Evolutionary conservation across 1,140 invertebrate genomes (phyloP).

Genomic region (Dolichoris vasculosae): DNA sequence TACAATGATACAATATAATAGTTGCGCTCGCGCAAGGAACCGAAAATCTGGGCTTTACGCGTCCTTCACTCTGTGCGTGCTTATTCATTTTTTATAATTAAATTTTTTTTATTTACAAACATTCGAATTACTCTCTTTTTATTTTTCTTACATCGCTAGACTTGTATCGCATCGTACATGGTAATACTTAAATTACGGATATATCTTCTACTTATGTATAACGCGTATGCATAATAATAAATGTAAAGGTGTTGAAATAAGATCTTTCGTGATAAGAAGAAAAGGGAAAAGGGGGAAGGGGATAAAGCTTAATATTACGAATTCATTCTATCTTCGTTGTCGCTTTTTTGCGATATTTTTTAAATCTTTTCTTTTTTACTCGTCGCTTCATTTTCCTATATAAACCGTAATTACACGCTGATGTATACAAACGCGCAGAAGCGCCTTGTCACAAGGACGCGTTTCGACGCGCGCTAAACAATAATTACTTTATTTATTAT

Average conservation of each 20-base stretch:
- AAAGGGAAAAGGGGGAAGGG: not conserved
- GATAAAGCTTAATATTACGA: slow-evolving; percentile 46
- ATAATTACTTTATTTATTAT: slow-evolving; percentile 75
- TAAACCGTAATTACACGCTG: slow-evolving; percentile 46
- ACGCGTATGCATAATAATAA: slow-evolving; percentile 33
- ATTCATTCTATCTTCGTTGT: slow-evolving; percentile 29
- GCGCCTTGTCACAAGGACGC: slow-evolving; percentile 54
- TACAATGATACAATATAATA: slow-evolving; percentile 33
- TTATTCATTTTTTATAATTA: slow-evolving; percentile 17
- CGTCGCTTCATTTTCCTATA: not conserved
- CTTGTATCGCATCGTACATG: slow-evolving; percentile 40
- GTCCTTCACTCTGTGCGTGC: slow-evolving; percentile 21
- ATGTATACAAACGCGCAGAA: slow-evolving; percentile 61
- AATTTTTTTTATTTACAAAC: slow-evolving; percentile 47
- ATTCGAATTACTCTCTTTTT: slow-evolving; percentile 38
- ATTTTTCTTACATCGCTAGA: slow-evolving; percentile 36
- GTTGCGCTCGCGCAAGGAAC: slow-evolving; percentile 4
- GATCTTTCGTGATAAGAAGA: slow-evolving; percentile 47
- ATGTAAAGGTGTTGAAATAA: slow-evolving; percentile 41
- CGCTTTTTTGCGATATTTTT: slow-evolving; percentile 24
- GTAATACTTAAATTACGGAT: slow-evolving; percentile 50
- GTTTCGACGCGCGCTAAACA: slow-evolving; percentile 65
- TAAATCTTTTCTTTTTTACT: slow-evolving; percentile 23
- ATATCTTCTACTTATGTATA: slow-evolving; percentile 42
- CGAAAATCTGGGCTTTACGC: slow-evolving; percentile 30